Base-by-base conservation (phyloP, 2,113 vertebrate species). In the Eurystomus gularis region DNA sequence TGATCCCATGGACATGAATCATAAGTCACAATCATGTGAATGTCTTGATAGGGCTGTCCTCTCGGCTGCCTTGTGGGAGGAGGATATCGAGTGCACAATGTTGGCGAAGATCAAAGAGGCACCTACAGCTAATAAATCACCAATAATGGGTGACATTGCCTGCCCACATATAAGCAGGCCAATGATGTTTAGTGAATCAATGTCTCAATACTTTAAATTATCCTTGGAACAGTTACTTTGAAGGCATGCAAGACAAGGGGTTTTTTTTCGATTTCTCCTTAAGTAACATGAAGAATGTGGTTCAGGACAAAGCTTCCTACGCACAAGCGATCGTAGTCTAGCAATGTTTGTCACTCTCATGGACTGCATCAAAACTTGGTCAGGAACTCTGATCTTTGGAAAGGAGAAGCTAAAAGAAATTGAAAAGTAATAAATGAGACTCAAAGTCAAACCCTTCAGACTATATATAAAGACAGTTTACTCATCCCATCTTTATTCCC, bases 51-150 rank as follows among this genome's bases (percentile, higher is more conserved):
- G 65, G 61, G 15, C 46, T 93, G 65, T 82, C 57, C 71, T 87
- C 77, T n/a, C 39, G 29, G 57, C 48, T 79, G 54, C 83, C 88
- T 86, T 70, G 6, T 10, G 58, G 73, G 90, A 93, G 73, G 44
- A 79, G 57, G 65, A 69, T 92, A 79, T 76, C 0, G 37, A 93
- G 66, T 82, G 52, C 61, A 49, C 1, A 3, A 2, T 2, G 2
- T 9, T 79, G 65, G 49, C 40, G 77, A 72, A 76, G 87, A 95
- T 87, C 94, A 82, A 82, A 92, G 73, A 91, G 49, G 48, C n/a
- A 85, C 44, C 82, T 66, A 70, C 28, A 66, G 70, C 57, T 91
- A 82, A 88, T 93, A 96, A 96, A 94, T 95, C 82, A 96, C 61
- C 49, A 94, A 46, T 85, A 91, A 88, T 55, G 54, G 58, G 75